A percentile compares a stretch with the other conserved stretches of the same genome.
Evolutionary conservation across 2,113 vertebrate genomes (phyloP).

Genomic region (Elanus axillaris): DNA sequence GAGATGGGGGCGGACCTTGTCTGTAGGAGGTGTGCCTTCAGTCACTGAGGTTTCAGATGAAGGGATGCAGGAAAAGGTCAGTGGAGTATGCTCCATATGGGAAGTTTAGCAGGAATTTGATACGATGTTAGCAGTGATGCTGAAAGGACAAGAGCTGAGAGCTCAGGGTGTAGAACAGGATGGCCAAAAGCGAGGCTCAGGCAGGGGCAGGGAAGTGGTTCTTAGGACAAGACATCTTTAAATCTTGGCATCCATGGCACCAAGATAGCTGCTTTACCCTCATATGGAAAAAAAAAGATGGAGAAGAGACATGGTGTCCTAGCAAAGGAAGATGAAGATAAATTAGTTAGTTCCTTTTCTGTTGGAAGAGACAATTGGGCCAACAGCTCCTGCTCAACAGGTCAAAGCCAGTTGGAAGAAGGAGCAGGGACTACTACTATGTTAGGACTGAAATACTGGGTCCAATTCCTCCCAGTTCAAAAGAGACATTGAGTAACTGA

Average conservation of each 20-base stretch:
- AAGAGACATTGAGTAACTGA: neutral
- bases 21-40: neutral
- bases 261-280: neutral
- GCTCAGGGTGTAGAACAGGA: neutral
- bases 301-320: neutral
- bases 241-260: neutral
- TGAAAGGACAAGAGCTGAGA: neutral
- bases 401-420: neutral
- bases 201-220: neutral
- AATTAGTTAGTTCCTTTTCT: neutral
- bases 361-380: neutral
- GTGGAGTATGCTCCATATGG: neutral
- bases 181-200: neutral
- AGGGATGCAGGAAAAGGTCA: neutral
- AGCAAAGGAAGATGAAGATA: neutral
- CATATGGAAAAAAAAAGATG: neutral
- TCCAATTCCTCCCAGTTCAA: neutral
- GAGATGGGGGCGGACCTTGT: neutral
- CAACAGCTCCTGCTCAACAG: neutral
- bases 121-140: neutral
- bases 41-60: neutral
- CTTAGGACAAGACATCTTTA: neutral
- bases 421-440: neutral
- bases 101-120: neutral
- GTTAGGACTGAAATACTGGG: neutral